Percentiles rank a stretch among this genome's conserved stretches.
These are phyloP conservation scores for Orientallactaga sibirica DNA, from an alignment of 2,797 vertebrate genomes.

Conservation along the genomic window DNA sequence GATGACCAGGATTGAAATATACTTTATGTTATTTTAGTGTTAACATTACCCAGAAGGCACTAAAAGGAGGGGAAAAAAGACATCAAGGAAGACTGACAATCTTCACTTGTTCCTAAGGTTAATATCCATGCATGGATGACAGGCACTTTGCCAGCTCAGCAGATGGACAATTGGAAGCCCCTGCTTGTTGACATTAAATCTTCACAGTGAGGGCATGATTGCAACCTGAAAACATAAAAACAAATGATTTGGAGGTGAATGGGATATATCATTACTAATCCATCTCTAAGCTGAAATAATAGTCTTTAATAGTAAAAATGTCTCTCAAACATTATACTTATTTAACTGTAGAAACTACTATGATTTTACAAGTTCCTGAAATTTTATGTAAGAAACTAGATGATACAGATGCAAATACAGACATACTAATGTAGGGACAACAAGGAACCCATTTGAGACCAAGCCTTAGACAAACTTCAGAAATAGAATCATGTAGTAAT, in stretches of 20 bases:
- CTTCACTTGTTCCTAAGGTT: slow-evolving; percentile 57
- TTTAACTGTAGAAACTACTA: slow-evolving; percentile 63
- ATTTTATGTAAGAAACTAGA: slow-evolving; percentile 7
- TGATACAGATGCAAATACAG: not conserved
- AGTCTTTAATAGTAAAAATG: slow-evolving; percentile 83
- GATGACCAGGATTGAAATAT: not conserved
- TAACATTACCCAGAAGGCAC: not conserved
- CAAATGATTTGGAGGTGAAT: slow-evolving; percentile 86
- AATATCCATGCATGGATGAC: slow-evolving; percentile 74
- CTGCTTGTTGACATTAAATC: slow-evolving; percentile 83
- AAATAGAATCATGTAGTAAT: slow-evolving; percentile 66
- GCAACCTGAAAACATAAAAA: slow-evolving; percentile 82
- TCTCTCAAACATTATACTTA: slow-evolving; percentile 57
- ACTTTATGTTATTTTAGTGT: not conserved
- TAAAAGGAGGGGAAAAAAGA: not conserved
- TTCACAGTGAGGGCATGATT: slow-evolving; percentile 83
- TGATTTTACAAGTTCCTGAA: slow-evolving; percentile 61
- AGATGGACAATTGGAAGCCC: slow-evolving; percentile 83
- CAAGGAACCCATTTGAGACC: not conserved
- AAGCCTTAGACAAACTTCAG: slow-evolving; percentile 58
- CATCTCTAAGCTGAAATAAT: slow-evolving; percentile 84
- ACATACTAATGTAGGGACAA: not conserved
- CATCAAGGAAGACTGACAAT: not conserved
- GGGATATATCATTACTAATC: slow-evolving; percentile 64
- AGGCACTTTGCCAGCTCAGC: slow-evolving; percentile 78